A percentile compares a stretch with the other conserved stretches of the same genome.
Conservation (phyloP, 2,113 vertebrate genomes). For the Brachionichthys hirsutus region DNA sequence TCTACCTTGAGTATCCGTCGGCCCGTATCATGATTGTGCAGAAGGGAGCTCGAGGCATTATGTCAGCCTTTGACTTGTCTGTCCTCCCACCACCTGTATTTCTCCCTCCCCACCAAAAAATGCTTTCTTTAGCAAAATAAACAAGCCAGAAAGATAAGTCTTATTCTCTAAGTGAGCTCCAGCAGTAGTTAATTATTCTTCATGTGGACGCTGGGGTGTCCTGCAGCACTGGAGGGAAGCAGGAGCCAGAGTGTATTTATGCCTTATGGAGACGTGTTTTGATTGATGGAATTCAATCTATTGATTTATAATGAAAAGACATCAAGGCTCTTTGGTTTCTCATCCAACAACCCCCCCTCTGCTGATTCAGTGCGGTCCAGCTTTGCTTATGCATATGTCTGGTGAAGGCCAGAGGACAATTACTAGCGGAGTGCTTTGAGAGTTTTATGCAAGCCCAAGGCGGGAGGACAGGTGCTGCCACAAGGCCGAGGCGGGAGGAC, state of each 20-base stretch:
- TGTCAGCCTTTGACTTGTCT: constrained; percentile 48
- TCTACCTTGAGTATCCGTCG: constrained; percentile 54
- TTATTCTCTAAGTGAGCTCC: not conserved
- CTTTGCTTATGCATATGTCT: constrained; percentile 39
- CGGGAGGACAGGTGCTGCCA: too few relatives aligned
- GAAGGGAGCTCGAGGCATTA: constrained; percentile 41
- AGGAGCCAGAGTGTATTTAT: constrained; percentile 3
- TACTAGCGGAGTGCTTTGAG: constrained; percentile 31
- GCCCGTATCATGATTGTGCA: constrained; percentile 62
- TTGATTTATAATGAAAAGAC: constrained; percentile 64
- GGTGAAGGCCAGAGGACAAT: constrained; percentile 17
- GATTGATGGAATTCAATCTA: constrained; percentile 53
- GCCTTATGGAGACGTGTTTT: constrained; percentile 25
- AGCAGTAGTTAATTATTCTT: not conserved
- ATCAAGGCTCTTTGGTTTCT: constrained; percentile 55
- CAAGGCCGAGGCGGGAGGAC: not conserved
- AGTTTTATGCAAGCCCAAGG: constrained; percentile 17
- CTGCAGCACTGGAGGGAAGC: not conserved
- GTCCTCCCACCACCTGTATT: not conserved
- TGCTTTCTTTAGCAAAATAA: constrained; percentile 39
- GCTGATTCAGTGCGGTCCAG: constrained; percentile 47
- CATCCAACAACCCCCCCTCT: constrained; percentile 15
- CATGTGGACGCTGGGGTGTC: not conserved
- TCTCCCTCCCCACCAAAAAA: constrained; percentile 12
- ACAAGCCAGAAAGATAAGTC: constrained; percentile 26